Conservation (phyloP, 2,797 vertebrate species). For the Zenarchopterus dispar region DNA sequence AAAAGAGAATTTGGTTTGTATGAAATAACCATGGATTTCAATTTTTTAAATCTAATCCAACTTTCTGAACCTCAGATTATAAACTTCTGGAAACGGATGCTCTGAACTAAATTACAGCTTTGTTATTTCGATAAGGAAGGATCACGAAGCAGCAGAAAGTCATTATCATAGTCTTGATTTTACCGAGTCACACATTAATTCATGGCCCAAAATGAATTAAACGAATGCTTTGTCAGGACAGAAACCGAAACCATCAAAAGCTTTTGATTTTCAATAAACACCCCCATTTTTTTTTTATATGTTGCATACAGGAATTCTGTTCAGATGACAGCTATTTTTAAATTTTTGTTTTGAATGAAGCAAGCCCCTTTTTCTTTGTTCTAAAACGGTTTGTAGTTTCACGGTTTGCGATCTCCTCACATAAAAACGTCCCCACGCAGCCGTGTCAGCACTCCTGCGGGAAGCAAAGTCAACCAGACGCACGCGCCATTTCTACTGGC, state of each 20-base stretch:
- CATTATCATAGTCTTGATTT: constrained; percentile 9
- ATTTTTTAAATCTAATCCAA: background rate
- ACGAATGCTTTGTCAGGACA: constrained; percentile 9
- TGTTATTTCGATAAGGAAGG: constrained; percentile 8
- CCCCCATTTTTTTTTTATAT: constrained; percentile 20
- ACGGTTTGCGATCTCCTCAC: constrained; percentile 33
- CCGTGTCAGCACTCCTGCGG: constrained; percentile 35
- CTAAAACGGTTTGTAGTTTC: constrained; percentile 38
- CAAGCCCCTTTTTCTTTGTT: constrained; percentile 25
- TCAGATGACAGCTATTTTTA: constrained; percentile 14
- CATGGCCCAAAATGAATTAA: background rate
- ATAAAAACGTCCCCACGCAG: constrained; percentile 55
- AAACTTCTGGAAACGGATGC: background rate
- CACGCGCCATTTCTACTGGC: constrained; percentile 47
- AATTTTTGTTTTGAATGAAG: constrained; percentile 27
- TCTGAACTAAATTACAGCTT: constrained; percentile 17
- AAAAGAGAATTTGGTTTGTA: constrained; percentile 20
- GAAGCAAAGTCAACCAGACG: constrained; percentile 36
- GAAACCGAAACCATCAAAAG: constrained; percentile 5
- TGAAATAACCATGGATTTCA: constrained; percentile 15
- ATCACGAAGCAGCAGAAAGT: constrained; percentile 26
- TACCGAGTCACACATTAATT: constrained; percentile 4
- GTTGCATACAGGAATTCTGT: constrained; percentile 40
- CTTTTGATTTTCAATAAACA: constrained; percentile 29
- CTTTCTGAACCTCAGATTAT: background rate